Conservation (phyloP, 2,888 invertebrate species). For the Eristalis tenax region DNA sequence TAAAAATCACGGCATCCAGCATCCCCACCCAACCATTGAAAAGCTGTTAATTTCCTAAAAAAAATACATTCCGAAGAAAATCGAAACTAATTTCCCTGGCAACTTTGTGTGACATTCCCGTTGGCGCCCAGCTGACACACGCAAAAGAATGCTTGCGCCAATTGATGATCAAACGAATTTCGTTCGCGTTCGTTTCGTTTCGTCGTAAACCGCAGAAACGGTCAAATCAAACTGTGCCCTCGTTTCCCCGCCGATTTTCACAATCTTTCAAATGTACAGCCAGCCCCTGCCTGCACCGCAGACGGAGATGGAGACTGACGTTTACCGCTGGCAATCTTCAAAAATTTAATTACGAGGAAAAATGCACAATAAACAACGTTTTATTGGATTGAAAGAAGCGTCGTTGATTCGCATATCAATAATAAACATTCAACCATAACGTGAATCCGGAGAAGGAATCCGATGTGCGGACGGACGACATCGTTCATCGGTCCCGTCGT, state of each 20-base stretch:
- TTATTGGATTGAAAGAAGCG: constrained; percentile 59
- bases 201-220: neutral
- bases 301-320: constrained; percentile 24
- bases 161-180: constrained; percentile 1
- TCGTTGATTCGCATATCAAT: constrained; percentile 54
- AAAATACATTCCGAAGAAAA: neutral
- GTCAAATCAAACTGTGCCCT: neutral
- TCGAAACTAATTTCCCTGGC: neutral
- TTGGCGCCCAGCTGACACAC: neutral
- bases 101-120: neutral
- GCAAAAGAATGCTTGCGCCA: neutral
- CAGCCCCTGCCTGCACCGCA: neutral
- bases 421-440: constrained; percentile 46
- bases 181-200: no score
- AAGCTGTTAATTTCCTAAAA: neutral
- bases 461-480: constrained; percentile 40
- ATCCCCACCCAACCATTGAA: neutral
- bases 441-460: constrained; percentile 29
- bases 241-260: neutral
- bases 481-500: neutral
- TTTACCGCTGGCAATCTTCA: constrained; percentile 41
- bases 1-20: no score
- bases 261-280: neutral
- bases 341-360: constrained; percentile 65
- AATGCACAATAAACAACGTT: constrained; percentile 66